Evolutionary conservation across 2,113 vertebrate genomes (phyloP).

Genomic region (Pomatorhinus ruficollis): DNA sequence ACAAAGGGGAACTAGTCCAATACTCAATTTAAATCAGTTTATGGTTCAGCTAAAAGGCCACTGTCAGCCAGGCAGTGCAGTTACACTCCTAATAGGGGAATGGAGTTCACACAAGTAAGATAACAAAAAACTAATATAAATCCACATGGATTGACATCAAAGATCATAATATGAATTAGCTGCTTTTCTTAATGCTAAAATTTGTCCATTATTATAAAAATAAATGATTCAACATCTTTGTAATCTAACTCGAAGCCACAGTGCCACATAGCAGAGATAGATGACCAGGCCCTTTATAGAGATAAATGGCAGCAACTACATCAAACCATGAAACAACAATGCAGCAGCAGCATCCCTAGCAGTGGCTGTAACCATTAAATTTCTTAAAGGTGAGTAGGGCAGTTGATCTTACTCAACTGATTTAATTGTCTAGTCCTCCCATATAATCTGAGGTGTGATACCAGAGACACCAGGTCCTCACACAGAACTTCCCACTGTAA

Average conservation of each 20-base stretch:
- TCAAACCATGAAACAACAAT: neutral
- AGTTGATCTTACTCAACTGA: neutral
- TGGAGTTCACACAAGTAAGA: neutral
- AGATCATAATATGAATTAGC: neutral
- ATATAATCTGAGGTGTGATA: neutral
- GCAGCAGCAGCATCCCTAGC: neutral
- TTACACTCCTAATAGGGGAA: neutral
- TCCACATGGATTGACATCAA: neutral
- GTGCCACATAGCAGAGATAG: neutral
- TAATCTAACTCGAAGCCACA: neutral
- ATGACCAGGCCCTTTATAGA: neutral
- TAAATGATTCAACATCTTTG: neutral
- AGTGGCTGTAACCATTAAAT: neutral
- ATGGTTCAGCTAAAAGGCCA: conserved; percentile 12
- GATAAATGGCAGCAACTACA: conserved; percentile 4
- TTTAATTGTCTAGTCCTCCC: neutral
- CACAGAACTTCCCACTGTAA: neutral
- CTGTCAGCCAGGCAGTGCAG: neutral
- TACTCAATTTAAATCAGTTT: conserved; percentile 9
- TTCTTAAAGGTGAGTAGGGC: neutral
- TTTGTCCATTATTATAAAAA: neutral
- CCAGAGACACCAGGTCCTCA: neutral
- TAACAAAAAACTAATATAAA: neutral
- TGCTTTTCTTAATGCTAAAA: neutral
- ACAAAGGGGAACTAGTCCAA: neutral